phyloP scores from a whole-genome alignment of 2,888 invertebrate species.

The Harpagoxenus sublaevis region DNA sequence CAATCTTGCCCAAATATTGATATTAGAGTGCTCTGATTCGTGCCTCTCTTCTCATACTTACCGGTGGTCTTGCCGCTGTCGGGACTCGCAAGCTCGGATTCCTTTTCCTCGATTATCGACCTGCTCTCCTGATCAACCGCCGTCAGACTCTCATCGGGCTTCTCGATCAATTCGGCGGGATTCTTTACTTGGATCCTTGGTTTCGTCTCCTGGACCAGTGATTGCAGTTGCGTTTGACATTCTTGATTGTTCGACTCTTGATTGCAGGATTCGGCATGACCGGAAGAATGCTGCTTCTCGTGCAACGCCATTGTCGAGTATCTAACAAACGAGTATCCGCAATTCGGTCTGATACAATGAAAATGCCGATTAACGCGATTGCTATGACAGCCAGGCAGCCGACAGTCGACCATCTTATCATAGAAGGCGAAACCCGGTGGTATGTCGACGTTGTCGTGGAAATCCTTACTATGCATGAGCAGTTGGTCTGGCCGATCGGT shows the following conservation, averaged over 20 bases:
- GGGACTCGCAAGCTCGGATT: constrained; percentile 79
- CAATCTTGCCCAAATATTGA: constrained; percentile 65
- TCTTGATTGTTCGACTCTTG: constrained; percentile 72
- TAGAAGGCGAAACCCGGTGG: constrained; percentile 95
- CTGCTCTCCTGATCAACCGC: constrained; percentile 73
- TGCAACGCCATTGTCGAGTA: constrained; percentile 92
- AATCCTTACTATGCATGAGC: constrained; percentile 94
- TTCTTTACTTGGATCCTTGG: constrained; percentile 85
- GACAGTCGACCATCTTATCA: constrained; percentile 91
- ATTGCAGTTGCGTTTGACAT: constrained; percentile 67
- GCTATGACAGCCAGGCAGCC: constrained; percentile 90
- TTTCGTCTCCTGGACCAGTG: constrained; percentile 77
- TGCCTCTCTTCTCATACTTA: constrained; percentile 72
- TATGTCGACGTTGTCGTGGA: constrained; percentile 94
- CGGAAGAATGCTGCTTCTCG: constrained; percentile 88
- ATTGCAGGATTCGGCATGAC: constrained; percentile 40
- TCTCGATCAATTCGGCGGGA: constrained; percentile 84
- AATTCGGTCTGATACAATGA: constrained; percentile 91
- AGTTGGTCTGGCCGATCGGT: constrained; percentile 93
- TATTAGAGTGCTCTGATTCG: constrained; percentile 62
- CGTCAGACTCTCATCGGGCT: constrained; percentile 76
- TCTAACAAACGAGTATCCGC: constrained; percentile 91
- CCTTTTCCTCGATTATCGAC: constrained; percentile 81
- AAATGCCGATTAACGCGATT: constrained; percentile 92
- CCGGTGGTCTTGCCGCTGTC: constrained; percentile 84